These are phyloP conservation scores for Drosophila pseudotakahashii DNA, from an alignment of 2,888 invertebrate genomes.

Conservation along the genomic window DNA sequence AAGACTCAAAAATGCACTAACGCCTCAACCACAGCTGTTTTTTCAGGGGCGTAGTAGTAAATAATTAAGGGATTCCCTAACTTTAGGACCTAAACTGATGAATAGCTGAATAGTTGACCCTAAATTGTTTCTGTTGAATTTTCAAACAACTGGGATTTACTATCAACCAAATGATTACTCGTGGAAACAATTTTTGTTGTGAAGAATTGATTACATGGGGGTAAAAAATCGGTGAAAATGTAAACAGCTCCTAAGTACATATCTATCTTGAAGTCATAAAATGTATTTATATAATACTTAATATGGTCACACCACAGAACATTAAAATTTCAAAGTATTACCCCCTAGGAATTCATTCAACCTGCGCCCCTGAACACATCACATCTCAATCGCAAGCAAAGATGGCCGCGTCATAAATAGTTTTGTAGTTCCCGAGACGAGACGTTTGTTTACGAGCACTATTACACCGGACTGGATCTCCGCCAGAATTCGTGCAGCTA, in stretches of 20 bases:
- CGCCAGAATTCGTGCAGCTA: constrained; percentile 2
- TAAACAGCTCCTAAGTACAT: too few relatives aligned
- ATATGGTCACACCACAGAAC: constrained; percentile 8
- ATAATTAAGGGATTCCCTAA: too few relatives aligned
- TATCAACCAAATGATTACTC: too few relatives aligned
- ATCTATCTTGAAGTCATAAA: too few relatives aligned
- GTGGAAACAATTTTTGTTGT: too few relatives aligned
- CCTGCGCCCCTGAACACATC: constrained; percentile 24
- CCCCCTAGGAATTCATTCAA: constrained; percentile 1
- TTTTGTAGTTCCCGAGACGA: constrained; percentile 8
- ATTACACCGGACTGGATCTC: constrained; percentile 1
- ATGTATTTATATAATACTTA: too few relatives aligned
- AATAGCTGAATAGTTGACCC: too few relatives aligned
- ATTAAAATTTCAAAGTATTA: background rate
- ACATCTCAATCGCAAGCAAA: constrained; percentile 26
- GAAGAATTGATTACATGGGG: too few relatives aligned
- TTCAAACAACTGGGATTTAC: too few relatives aligned
- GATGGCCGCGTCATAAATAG: constrained; percentile 34
- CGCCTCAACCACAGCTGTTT: constrained; percentile 28
- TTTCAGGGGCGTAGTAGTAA: background rate
- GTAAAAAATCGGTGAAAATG: too few relatives aligned
- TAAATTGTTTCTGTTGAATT: too few relatives aligned
- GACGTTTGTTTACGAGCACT: constrained; percentile 28
- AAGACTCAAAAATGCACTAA: constrained; percentile 14
- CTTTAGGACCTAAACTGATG: too few relatives aligned